Base-by-base conservation (phyloP, 2,113 vertebrate genomes). In the Mellivora capensis region DNA sequence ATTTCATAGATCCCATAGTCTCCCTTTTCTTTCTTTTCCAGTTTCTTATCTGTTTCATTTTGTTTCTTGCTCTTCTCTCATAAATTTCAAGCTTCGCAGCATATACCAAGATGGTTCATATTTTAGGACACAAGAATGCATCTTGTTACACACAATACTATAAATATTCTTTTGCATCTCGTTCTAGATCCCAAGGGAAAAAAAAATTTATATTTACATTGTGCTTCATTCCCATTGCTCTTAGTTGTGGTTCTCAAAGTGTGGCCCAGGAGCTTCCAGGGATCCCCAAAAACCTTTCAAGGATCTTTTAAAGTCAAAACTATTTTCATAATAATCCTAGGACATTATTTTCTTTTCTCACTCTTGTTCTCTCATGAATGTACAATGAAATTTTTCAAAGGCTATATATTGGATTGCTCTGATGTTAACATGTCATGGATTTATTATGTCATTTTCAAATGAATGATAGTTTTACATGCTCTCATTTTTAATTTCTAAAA, bases 381-480 rank as follows among this genome's bases (percentile, higher is more conserved):
- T 37, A 72, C 21, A 44, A 29, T 89, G 27, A 11, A 44, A 4
- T 37, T 91, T 93, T 80, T 76, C 49, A 88, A 94, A 88, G 57
- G 27, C 8, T 88, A 14, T 27, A 54, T 87, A 18, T 64, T 80
- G 89, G 13, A 34, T 80, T 20, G n/a, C 23, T 86, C 27, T 74
- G 31, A 47, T 72, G 44, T 85, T 69, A 92, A 77, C 34, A 42
- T 82, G n/a, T 14, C 9, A 37, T 86, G 9, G 1, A 84, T 71
- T 94, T 91, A 86, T 74, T 80, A 61, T 87, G 11, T 57, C 54
- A 86, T 69, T 88, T 82, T 94, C 72, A 7, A 96, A 87, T 69
- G 11, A 39, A 61, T 86, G 76, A 34, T 74, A 52, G 37, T 77
- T 96, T 74, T 77, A 34, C 31, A n/a, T 29, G 14, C 37, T 80